These are phyloP conservation scores for Myathropa florea DNA, from an alignment of 2,888 invertebrate genomes.

Conservation along the genomic window DNA sequence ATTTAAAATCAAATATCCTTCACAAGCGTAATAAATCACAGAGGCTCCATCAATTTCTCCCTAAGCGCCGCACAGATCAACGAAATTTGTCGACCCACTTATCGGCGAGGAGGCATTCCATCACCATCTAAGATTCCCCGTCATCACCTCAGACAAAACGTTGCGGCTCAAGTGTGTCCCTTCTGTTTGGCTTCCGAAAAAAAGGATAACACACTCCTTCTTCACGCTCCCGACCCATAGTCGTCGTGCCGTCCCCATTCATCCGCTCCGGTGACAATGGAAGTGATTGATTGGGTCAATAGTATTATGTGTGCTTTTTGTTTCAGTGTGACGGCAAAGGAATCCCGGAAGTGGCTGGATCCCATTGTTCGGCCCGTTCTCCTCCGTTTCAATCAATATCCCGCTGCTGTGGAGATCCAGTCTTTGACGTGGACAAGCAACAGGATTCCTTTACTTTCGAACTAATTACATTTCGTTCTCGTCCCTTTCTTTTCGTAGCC, in stretches of 20 bases:
- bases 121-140: conserved; percentile 11
- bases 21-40: conserved; percentile 15
- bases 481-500: neutral
- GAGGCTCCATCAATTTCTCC: conserved; percentile 30
- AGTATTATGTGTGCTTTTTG: neutral
- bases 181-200: neutral
- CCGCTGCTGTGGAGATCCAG: neutral
- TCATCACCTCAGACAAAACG: conserved; percentile 23
- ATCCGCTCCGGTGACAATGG: conserved; percentile 14
- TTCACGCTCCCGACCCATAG: neutral
- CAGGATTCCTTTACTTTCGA: conserved; percentile 25
- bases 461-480: conserved; percentile 50
- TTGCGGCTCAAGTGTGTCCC: neutral
- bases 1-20: conserved; percentile 26
- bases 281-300: conserved; percentile 53
- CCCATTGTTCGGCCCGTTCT: conserved; percentile 20
- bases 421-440: conserved; percentile 23
- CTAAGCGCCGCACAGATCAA: conserved; percentile 28
- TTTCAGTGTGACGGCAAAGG: neutral
- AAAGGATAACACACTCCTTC: neutral
- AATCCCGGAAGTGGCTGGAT: neutral
- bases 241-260: neutral
- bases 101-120: conserved; percentile 23
- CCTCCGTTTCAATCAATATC: conserved; percentile 25
- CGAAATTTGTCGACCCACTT: conserved; percentile 49